Base-by-base conservation (phyloP, 1,140 invertebrate genomes). In the Leptestheria dahalacensis region DNA sequence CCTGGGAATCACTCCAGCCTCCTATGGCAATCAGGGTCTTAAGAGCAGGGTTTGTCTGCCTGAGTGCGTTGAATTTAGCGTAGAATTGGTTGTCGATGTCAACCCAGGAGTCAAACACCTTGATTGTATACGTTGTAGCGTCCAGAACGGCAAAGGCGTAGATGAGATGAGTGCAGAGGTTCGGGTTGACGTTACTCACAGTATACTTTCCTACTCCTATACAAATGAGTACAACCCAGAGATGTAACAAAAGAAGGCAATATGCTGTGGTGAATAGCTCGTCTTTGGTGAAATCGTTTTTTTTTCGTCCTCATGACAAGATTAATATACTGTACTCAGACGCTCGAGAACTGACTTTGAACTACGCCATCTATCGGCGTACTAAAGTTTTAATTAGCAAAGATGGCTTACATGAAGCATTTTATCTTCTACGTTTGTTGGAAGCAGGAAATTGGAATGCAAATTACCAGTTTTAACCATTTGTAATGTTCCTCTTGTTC, bases 21-120 rank as follows among this genome's bases (percentile, higher is more conserved):
- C 76, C 75, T 61, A 79, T 65, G 57, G 75, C 76, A 67, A n/a
- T 75, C 72, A 65, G 77, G 71, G 82, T 79, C 68, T 85, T 86
- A 3, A 86, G 65, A 3, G 76, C 72, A 0, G 80, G 74, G 71
- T 85, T 85, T 59, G 71, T 68, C 3, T 74, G 61, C 66, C 82
- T 84, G 15, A 87, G 70, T 0, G 70, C 74, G 60, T 76, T 56
- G n/a, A 48, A 41, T 25, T 47, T 58, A 18, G 23, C 48, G 20
- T 64, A 75, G 77, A 52, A 51, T 1, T 41, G 21, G 1, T 23
- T 10, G 11, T 46, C 58, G 4, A 63, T 50, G 53, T 64, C 63
- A 4, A 54, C 20, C 26, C 54, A 56, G 10, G n/a, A 18, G 28
- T 64, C 63, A 15, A 56, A 56, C 3, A 50, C 24, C 2, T 65